Conservation (phyloP, 2,888 invertebrate genomes). For the Drosophila meridiana region DNA sequence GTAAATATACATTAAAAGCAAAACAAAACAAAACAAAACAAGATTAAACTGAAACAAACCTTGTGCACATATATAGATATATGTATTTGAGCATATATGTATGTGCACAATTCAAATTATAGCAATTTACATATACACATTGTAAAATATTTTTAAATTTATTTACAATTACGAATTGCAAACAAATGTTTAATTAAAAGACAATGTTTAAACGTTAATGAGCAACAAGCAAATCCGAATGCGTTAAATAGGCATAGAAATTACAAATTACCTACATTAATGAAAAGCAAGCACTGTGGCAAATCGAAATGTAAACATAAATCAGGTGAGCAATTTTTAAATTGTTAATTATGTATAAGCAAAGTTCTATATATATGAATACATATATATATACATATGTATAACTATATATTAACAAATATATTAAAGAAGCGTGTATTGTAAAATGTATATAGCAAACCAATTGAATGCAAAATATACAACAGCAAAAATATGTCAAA, state of each 20-base stretch:
- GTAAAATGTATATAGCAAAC: slow-evolving; percentile 55
- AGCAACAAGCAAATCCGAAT: slow-evolving; percentile 30
- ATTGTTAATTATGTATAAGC: slow-evolving; percentile 79
- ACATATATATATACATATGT: slow-evolving; percentile 32
- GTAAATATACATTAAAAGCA: slow-evolving; percentile 53
- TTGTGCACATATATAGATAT: slow-evolving; percentile 25
- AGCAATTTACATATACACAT: slow-evolving; percentile 49
- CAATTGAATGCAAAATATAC: slow-evolving; percentile 54
- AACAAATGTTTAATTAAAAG: slow-evolving; percentile 66
- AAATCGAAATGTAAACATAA: slow-evolving; percentile 71
- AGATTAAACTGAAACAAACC: slow-evolving; percentile 3
- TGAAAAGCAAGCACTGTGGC: slow-evolving; percentile 67
- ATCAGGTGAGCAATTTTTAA: slow-evolving; percentile 78
- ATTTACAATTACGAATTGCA: slow-evolving; percentile 36
- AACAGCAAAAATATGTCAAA: slow-evolving; percentile 51
- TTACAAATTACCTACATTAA: slow-evolving; percentile 40
- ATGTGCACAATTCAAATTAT: slow-evolving; percentile 31
- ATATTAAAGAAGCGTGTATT: slow-evolving; percentile 46
- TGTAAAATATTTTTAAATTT: slow-evolving; percentile 52
- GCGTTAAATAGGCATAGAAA: slow-evolving; percentile 29
- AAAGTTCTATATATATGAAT: slow-evolving; percentile 55
- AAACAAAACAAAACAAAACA: slow-evolving; percentile 21
- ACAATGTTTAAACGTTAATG: slow-evolving; percentile 62
- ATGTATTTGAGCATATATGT: slow-evolving; percentile 20
- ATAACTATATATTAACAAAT: slow-evolving; percentile 38